Evolutionary conservation across 2,888 invertebrate genomes (phyloP), one percentile per base, ranked within the genome.

Genomic region (Lepidocyrtinus sp.): DNA sequence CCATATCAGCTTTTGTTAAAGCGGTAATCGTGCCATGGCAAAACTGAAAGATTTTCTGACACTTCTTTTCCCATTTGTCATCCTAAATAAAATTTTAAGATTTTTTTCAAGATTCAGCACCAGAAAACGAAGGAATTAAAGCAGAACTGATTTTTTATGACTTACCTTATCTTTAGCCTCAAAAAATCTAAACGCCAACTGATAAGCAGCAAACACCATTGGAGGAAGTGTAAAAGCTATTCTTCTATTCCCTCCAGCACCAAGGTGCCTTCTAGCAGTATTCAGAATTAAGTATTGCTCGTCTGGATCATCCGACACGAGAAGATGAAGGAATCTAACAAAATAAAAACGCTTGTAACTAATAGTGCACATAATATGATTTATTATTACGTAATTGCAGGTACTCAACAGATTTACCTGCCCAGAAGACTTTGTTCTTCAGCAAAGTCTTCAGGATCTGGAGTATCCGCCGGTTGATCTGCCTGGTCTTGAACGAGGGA

Each of bases 21-120:
- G 96, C 95, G 24, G 94, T 94, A 87, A 99, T 96, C 0, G 98
- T 98, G 87, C 96, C 95, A 89, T 98, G 98, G 88, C 97, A 98
- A 89, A 98, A 99, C 89, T 98, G 96, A 90, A 99, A 96, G 85
- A 99, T 97, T 90, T 98, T 99, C 89, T 96, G 95, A 87, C 98
- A 97, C 88, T 99, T 99, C 89, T 97, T 98, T 89, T 98, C 96
- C 98, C 99, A 99, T 91, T 97, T 95, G 73, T 96, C 96, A 88
- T 99, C 98, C 93, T 95, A 72, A 1, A 59, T 68, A 2, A 55
- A 61, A 24, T n/a, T n/a, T n/a, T n/a, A n/a, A n/a, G n/a, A n/a
- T n/a, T n/a, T n/a, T n/a, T n/a, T n/a, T n/a, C n/a, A n/a, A n/a
- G n/a, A n/a, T n/a, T n/a, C n/a, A n/a, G 73, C 24, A 73, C 50